Conservation (phyloP, 1,140 invertebrate genomes). For the Drosophila trapezifrons region DNA sequence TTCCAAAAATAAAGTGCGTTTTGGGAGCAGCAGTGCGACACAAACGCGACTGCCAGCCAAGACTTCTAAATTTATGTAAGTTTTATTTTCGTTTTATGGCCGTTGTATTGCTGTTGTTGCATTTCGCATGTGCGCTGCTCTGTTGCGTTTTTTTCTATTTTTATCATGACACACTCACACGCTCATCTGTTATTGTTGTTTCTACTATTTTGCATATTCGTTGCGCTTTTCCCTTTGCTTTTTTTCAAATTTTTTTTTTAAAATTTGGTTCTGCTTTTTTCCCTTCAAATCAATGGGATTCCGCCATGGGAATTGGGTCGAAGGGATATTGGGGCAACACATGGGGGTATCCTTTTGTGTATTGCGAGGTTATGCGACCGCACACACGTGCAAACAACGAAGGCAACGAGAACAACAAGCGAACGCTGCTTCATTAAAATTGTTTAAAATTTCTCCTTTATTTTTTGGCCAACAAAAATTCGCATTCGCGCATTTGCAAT, state of each 20-base stretch:
- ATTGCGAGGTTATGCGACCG: constrained; percentile 7
- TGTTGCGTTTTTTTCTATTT: constrained; percentile 56
- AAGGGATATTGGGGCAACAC: constrained; percentile 28
- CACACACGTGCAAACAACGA: constrained; percentile 12
- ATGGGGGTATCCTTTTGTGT: constrained; percentile 6
- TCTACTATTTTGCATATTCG: constrained; percentile 44
- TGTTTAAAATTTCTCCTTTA: constrained; percentile 18
- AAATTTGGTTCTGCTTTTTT: constrained; percentile 4
- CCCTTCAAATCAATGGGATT: constrained; percentile 32
- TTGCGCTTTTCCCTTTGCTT: constrained; percentile 24
- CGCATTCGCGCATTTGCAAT: constrained; percentile 8
- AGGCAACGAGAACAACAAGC: background rate
- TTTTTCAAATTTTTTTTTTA: constrained; percentile 10
- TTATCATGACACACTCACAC: constrained; percentile 41
- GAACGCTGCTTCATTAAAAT: constrained; percentile 39
- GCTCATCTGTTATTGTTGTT: constrained; percentile 24
- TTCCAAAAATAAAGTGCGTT: constrained; percentile 79
- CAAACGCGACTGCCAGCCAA: constrained; percentile 43
- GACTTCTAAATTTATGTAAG: constrained; percentile 79
- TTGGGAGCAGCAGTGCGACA: constrained; percentile 77
- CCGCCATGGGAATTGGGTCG: constrained; percentile 27
- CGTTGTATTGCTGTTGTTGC: constrained; percentile 47
- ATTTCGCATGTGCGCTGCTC: constrained; percentile 53
- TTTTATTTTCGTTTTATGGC: constrained; percentile 81
- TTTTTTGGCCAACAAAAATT: constrained; percentile 22